These are phyloP conservation scores for Nymphicus hollandicus DNA, from an alignment of 2,113 vertebrate genomes.

Conservation along the genomic window DNA sequence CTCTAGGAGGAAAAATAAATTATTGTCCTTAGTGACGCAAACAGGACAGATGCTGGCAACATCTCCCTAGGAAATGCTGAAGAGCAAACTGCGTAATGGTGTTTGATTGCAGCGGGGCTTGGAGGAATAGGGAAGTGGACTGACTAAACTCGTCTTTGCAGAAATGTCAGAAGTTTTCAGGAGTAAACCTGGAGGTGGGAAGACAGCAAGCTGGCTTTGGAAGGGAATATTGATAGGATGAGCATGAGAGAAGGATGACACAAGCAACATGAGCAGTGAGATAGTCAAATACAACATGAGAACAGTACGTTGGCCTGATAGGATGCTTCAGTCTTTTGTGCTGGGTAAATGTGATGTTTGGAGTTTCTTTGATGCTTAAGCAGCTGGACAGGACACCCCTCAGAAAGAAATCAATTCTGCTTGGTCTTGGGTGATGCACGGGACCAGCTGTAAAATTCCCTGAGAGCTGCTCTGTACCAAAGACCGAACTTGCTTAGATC, in stretches of 20 bases:
- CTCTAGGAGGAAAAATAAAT: background rate
- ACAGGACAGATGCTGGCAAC: background rate
- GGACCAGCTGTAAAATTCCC: background rate
- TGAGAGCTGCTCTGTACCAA: background rate
- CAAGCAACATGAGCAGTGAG: background rate
- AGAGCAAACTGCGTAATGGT: background rate
- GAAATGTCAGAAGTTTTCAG: background rate
- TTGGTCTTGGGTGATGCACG: background rate
- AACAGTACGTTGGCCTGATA: rapidly evolving
- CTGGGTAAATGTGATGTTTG: background rate
- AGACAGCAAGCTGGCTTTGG: background rate
- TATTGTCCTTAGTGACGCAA: background rate
- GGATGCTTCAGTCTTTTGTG: background rate
- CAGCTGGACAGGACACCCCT: background rate
- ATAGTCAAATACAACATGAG: background rate
- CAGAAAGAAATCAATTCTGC: background rate
- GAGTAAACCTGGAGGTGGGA: background rate
- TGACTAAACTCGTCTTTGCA: background rate
- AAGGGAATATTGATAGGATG: background rate
- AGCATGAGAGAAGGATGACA: background rate
- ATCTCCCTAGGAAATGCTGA: background rate
- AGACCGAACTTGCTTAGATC: background rate
- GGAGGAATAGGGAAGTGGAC: background rate
- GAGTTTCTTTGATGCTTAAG: background rate
- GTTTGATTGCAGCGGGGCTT: background rate